Conservation (phyloP, 2,888 invertebrate genomes). For the Drosophila paranaensis region DNA sequence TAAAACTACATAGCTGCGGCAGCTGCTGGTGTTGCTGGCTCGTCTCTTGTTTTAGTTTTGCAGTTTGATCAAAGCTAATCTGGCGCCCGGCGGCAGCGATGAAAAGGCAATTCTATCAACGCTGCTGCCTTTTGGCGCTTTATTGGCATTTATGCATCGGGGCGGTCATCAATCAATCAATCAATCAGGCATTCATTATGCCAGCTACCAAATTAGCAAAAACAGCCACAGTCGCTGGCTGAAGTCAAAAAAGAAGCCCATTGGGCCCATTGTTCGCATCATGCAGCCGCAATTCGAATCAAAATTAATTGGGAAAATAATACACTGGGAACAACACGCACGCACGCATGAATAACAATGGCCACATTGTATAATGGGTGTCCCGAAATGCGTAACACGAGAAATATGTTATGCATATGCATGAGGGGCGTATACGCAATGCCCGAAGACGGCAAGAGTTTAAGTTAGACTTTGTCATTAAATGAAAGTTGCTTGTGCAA, state of each 20-base stretch:
- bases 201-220: slow-evolving; percentile 64
- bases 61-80: neutral
- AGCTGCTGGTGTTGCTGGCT: too few relatives aligned
- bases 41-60: neutral
- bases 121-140: slow-evolving; percentile 15
- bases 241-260: slow-evolving; percentile 17
- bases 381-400: slow-evolving; percentile 31
- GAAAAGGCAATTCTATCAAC: slow-evolving; percentile 65
- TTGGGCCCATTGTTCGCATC: slow-evolving; percentile 27
- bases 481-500: neutral
- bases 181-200: slow-evolving; percentile 63
- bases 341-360: slow-evolving; percentile 27
- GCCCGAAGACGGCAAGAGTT: neutral
- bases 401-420: neutral
- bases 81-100: slow-evolving; percentile 17
- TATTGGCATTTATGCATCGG: slow-evolving; percentile 38
- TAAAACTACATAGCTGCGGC: neutral
- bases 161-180: slow-evolving; percentile 52
- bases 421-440: slow-evolving; percentile 45
- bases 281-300: slow-evolving; percentile 29
- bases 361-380: slow-evolving; percentile 19
- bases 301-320: slow-evolving; percentile 47
- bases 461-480: neutral
- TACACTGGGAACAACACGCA: slow-evolving; percentile 11
- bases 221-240: slow-evolving; percentile 13